Conservation (phyloP, 2,888 invertebrate genomes). For the Yponomeuta cagnagella region DNA sequence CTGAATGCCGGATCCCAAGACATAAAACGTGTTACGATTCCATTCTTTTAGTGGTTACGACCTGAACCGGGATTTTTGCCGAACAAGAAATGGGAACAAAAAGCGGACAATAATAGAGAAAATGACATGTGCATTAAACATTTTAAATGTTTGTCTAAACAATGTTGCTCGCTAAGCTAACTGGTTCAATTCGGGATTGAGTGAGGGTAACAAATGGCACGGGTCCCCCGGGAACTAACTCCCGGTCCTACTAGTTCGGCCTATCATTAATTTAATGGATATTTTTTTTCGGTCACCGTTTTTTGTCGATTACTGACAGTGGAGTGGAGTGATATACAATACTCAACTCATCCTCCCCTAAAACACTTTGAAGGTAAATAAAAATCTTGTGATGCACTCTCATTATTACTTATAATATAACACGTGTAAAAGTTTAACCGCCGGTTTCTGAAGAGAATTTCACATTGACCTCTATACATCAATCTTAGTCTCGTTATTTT, state of each 20-base stretch:
- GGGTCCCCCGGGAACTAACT: constrained; percentile 36
- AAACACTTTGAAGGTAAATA: neutral
- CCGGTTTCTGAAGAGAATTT: too few relatives aligned
- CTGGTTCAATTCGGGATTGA: constrained; percentile 8
- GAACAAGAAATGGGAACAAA: neutral
- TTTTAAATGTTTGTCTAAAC: neutral
- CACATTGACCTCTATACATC: too few relatives aligned
- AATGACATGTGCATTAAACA: neutral
- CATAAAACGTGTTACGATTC: neutral
- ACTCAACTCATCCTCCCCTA: neutral
- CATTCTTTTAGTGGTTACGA: neutral
- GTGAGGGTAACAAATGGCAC: constrained; percentile 43
- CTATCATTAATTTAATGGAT: constrained; percentile 47
- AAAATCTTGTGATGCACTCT: neutral
- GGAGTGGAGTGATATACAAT: neutral
- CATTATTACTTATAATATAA: too few relatives aligned
- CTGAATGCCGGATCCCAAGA: neutral
- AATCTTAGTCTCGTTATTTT: too few relatives aligned
- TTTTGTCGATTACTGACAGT: constrained; percentile 19
- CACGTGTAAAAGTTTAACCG: too few relatives aligned
- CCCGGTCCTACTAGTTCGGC: constrained; percentile 26
- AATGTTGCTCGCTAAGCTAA: neutral
- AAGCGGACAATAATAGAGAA: neutral
- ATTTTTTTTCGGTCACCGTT: constrained; percentile 25
- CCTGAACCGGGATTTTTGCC: neutral